Conservation (phyloP, 2,888 invertebrate species). For the Drosophila kanekoi region DNA sequence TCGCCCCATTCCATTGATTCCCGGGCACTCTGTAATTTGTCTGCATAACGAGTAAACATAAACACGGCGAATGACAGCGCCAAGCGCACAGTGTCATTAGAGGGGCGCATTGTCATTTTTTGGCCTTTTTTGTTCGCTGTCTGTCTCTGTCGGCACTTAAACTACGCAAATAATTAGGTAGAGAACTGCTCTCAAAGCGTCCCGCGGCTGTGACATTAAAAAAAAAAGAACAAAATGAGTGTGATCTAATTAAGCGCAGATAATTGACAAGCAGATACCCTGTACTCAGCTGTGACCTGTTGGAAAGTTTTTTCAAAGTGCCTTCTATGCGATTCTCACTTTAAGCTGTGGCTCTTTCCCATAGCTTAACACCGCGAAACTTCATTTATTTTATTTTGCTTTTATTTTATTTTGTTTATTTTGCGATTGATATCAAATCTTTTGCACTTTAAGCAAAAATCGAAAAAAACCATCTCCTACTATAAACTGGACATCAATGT, state of each 20-base stretch:
- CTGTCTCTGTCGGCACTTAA: conserved; percentile 52
- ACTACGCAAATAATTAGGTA: conserved; percentile 74
- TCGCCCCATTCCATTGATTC: conserved; percentile 49
- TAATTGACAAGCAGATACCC: not conserved
- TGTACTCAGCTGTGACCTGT: not conserved
- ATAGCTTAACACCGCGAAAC: too few species aligned
- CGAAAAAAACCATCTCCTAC: too few species aligned
- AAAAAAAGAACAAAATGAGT: conserved; percentile 3
- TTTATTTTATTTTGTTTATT: too few species aligned
- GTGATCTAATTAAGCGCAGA: not conserved
- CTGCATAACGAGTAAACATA: conserved; percentile 49
- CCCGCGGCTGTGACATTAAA: conserved; percentile 31
- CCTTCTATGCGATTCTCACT: too few species aligned
- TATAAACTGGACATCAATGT: too few species aligned
- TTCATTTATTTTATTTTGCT: too few species aligned
- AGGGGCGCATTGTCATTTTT: conserved; percentile 48
- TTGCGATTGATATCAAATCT: too few species aligned
- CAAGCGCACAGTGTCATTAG: conserved; percentile 51
- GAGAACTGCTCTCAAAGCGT: conserved; percentile 37
- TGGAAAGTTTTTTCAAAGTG: too few species aligned
- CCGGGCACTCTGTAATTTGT: conserved; percentile 46
- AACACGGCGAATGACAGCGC: conserved; percentile 21
- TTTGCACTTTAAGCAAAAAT: too few species aligned
- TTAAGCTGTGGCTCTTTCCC: too few species aligned
- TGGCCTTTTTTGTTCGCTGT: conserved; percentile 22